phyloP scores from a whole-genome alignment of 2,113 vertebrate species.

The Columba janthina region DNA sequence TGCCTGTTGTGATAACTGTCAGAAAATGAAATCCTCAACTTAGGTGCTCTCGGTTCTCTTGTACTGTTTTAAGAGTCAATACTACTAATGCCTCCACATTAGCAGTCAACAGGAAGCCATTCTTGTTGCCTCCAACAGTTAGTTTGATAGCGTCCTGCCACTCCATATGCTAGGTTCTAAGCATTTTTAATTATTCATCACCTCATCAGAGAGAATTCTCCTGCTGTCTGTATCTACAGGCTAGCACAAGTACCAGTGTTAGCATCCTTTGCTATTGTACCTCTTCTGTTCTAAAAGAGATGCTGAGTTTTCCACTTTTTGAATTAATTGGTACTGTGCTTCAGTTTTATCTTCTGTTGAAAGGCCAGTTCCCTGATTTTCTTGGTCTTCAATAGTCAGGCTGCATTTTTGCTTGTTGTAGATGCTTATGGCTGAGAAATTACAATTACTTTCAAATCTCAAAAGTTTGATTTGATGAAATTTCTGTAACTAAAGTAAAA shows the following conservation, averaged over 20 bases:
- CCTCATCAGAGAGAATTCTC: neutral
- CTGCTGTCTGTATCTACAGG: neutral
- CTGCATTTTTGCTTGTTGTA: neutral
- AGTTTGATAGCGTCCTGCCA: neutral
- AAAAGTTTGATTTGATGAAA: neutral
- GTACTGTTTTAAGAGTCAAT: neutral
- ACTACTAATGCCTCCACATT: neutral
- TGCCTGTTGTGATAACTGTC: neutral
- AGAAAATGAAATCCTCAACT: neutral
- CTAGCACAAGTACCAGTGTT: neutral
- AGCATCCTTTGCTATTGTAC: neutral
- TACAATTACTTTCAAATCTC: neutral
- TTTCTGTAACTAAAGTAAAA: neutral
- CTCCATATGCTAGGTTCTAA: neutral
- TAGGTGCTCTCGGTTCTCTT: neutral
- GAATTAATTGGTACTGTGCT: neutral
- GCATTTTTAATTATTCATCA: slow-evolving; percentile 46
- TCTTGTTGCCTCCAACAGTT: neutral
- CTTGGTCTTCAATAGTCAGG: neutral
- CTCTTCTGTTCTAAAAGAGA: neutral
- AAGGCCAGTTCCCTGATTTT: neutral
- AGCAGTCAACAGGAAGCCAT: neutral
- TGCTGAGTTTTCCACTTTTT: neutral
- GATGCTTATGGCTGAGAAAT: neutral
- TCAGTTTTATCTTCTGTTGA: slow-evolving; percentile 1